Percentiles rank a stretch among this genome's conserved stretches.
Conservation (phyloP, 2,797 vertebrate species). For the Leptoclinus maculatus region DNA sequence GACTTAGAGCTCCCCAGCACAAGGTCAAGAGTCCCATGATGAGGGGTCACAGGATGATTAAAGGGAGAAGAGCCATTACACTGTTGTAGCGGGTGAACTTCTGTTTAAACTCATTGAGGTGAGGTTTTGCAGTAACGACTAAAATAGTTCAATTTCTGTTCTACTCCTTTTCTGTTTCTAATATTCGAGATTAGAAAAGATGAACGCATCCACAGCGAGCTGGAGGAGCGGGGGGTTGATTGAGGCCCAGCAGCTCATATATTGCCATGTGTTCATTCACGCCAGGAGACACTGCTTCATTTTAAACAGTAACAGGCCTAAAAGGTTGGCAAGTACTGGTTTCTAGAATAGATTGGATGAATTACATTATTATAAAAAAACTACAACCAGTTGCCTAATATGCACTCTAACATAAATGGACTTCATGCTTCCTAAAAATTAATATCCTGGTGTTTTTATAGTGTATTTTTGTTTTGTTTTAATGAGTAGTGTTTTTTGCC, state of each 20-base stretch:
- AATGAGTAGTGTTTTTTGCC: constrained; percentile 3
- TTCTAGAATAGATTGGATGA: background rate
- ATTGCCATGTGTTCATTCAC: too few species aligned
- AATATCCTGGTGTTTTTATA: background rate
- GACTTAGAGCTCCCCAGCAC: background rate
- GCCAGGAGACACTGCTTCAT: background rate
- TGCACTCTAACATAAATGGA: background rate
- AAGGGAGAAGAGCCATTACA: too few species aligned
- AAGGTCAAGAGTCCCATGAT: too few species aligned
- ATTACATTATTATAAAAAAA: background rate
- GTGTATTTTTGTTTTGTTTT: background rate
- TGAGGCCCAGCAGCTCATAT: background rate
- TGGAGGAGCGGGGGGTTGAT: background rate
- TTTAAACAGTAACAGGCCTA: background rate
- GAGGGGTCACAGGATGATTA: too few species aligned
- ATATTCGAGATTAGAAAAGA: too few species aligned
- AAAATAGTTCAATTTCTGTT: too few species aligned
- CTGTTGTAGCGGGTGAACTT: too few species aligned
- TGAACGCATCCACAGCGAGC: background rate
- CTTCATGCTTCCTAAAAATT: background rate
- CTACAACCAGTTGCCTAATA: background rate
- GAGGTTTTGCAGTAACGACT: too few species aligned
- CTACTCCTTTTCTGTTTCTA: too few species aligned
- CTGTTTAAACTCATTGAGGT: too few species aligned
- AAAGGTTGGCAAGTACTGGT: background rate